Conservation (phyloP, 2,113 vertebrate genomes). For the Pelobates fuscus region DNA sequence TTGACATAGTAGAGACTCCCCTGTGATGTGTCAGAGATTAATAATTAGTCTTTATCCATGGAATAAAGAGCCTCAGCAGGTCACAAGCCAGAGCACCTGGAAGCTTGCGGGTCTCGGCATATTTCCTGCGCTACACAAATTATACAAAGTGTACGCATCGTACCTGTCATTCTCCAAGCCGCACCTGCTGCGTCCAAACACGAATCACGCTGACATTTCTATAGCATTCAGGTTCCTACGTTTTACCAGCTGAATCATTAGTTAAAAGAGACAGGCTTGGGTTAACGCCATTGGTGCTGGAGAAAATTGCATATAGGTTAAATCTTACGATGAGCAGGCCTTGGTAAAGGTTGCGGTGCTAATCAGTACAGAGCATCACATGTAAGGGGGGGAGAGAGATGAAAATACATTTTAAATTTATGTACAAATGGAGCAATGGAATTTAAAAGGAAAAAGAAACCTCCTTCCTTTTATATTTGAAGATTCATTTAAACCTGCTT, state of each 20-base stretch:
- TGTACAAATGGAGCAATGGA: no score
- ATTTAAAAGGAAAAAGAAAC: no score
- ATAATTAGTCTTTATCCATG: conserved; percentile 3
- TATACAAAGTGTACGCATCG: neutral
- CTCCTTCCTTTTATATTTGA: no score
- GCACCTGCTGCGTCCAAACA: neutral
- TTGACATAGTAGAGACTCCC: neutral
- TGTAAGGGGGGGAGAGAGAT: no score
- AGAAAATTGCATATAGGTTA: no score
- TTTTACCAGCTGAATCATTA: neutral
- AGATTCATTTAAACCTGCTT: no score
- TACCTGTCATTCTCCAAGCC: neutral
- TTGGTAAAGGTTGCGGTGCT: no score
- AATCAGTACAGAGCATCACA: no score
- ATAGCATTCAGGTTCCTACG: neutral
- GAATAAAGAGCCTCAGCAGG: conserved; percentile 7
- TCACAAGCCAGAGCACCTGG: neutral
- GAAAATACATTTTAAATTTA: no score
- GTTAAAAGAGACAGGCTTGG: neutral
- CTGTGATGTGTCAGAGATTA: conserved; percentile 3
- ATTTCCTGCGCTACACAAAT: neutral
- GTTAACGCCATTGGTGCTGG: no score
- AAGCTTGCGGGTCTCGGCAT: neutral
- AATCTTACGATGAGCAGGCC: no score
- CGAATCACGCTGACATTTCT: neutral